Base-by-base conservation (phyloP, 2,888 invertebrate species). In the Platycheirus rosarum region DNA sequence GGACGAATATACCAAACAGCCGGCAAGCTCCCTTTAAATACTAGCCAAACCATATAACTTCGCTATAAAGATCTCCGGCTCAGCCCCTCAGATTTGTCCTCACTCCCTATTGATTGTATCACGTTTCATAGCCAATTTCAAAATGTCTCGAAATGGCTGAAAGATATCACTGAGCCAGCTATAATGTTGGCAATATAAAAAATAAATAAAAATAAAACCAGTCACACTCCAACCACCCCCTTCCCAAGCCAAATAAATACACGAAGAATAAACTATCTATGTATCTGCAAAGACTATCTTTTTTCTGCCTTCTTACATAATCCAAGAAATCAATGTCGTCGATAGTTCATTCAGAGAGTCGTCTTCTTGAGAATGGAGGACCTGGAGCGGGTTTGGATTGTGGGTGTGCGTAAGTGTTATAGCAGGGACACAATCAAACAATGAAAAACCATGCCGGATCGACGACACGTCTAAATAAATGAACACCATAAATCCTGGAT, bases 391-490 rank as follows among this genome's bases (percentile, higher is more conserved):
- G 18, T 29, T n/a, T n/a, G 11, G 16, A 23, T 14, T 1, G 20
- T 40, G 48, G 35, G 32, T 49, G 49, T 65, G 48, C 57, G 40
- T 66, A 37, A 32, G 51, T 32, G 35, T 11, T 63, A 20, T 35
- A 46, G 29, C 32, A 29, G 32, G 42, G 35, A 44, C 49, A 51
- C 42, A 63, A 14, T 35, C 78, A 48, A 57, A 73, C 51, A 78
- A 73, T 42, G 51, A 46, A 46, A 40, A 49, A 51, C 40, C 53
- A 57, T 62, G 68, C 37, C 13, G 18, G 68, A 55, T 78, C 66
- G 62, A 76, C 48, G 80, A 80, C 80, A 76, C 80, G 51, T 76
- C 65, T 80, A 66, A 76, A 80, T 80, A 80, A 80, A 76, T 80
- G 80, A 76, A 80, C 70, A 66, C 70, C 66, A 80, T 80, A 80